Base-by-base conservation (phyloP, 2,113 vertebrate genomes). In the Pluvialis apricaria region DNA sequence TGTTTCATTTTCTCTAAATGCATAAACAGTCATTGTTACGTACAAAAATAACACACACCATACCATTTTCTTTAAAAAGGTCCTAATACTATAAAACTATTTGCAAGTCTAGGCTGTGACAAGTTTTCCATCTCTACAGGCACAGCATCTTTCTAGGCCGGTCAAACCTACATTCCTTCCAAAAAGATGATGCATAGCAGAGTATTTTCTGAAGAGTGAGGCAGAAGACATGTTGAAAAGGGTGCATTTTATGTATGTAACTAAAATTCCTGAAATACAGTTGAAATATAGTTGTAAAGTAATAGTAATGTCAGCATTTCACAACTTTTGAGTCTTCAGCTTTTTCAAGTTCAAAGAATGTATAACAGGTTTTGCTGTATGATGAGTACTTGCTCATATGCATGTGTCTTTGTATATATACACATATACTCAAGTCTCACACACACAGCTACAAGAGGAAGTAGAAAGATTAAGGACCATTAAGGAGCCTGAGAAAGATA, bases 101-200 rank as follows among this genome's bases (percentile, higher is more conserved):
- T 65, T 38, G 10, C 4, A 82, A 60, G 5, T 25, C 38, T 7
- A 69, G 22, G 13, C 47, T 86, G 32, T 45, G 24, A 34, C 6
- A 51, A 28, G 7, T 24, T 62, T 84, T 60, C 17, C n/a, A 32
- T 14, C 29, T 70, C 52, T 44, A 36, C 6, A n/a, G n/a, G 22
- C 29, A 84, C 15, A 72, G 15, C 16, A 66, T 20, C 52, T 82
- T 51, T 73, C 47, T n/a, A 60, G 26, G n/a, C 26, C 38, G 29
- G 8, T 49, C 34, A 90, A 22, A 38, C 13, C 15, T 58, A 24
- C 9, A 11, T 18, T 64, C 20, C 4, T 9, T n/a, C 44, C 57
- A 60, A 10, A 71, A 34, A 85, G 32, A 42, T 1, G 5, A 82
- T 4, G 8, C 19, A 77, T 0, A 1, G 38, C 5, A 31, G 8